phyloP scores from a whole-genome alignment of 2,113 vertebrate genomes.

The Sterrhoptilus dennistouni region DNA sequence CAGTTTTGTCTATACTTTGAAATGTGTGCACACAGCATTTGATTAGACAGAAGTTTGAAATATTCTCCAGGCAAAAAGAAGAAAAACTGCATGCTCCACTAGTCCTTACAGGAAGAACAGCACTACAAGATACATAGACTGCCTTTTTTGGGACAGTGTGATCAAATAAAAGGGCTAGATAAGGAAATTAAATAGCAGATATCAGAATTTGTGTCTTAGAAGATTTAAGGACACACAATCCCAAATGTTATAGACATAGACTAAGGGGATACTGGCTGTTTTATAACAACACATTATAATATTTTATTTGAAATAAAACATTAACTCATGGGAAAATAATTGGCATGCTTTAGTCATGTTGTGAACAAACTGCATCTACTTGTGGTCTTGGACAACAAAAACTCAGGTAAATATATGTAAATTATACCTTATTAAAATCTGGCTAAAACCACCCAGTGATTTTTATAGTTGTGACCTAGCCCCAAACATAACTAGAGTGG shows the following conservation, averaged over 20 bases:
- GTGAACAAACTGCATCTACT: neutral
- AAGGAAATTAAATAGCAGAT: neutral
- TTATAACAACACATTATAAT: neutral
- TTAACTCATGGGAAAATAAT: accelerated
- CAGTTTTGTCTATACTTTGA: neutral
- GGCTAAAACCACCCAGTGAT: neutral
- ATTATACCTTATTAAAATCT: neutral
- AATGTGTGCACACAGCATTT: neutral
- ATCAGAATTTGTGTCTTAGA: neutral
- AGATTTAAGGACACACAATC: neutral
- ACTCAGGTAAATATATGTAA: neutral
- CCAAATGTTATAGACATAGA: neutral
- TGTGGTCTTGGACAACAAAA: neutral
- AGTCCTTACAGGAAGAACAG: neutral
- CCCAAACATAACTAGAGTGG: neutral
- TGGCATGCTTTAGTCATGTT: accelerated
- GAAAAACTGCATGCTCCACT: neutral
- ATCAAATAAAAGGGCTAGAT: neutral
- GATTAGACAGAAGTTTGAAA: neutral
- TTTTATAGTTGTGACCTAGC: neutral
- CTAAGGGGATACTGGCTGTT: neutral
- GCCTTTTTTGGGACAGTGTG: accelerated
- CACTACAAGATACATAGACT: neutral
- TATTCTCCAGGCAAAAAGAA: neutral
- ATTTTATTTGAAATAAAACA: neutral